Evolutionary conservation across 2,797 vertebrate species (phyloP), one percentile per base, ranked within the genome.

Genomic region (Melanotaenia trifasciata): DNA sequence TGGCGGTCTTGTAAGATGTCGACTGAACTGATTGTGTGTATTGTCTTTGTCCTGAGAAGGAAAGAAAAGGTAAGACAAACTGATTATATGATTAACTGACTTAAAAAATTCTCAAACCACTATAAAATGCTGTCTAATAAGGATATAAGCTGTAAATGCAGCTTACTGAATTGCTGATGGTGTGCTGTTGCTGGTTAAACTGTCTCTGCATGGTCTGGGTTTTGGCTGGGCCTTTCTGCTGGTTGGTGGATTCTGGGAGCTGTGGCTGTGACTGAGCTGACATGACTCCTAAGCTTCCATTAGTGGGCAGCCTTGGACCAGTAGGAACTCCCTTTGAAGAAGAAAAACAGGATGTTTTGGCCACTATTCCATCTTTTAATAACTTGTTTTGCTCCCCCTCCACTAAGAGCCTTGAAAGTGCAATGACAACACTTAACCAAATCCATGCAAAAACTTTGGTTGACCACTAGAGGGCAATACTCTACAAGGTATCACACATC

Each of bases 1-100:
- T 3, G 98, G 98, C 2, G 97, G 98, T 71, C 97, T 95, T 10
- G 96, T 96, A 81, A 99, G 92, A 84, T 98, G 97, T 61, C 97
- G 95, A 79, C 93, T 98, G 84, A 98, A 94, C 85, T 97, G 97
- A 83, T 99, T 98, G 62, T 96, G 96, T 18, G 95, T 58, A 51
- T 83, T 91, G 56, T 96, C 95, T 91, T 98, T 99, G 81, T 98
- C 97, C 98, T 99, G 80, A 89, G 84, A 89, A 64, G 22, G 57
- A 65, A 84, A 85, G 67, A 59, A 3, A 69, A 33, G 64, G 1
- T 30, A 64, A 24, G 26, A 1, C 22, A 58, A 14, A 57, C 8
- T 38, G 11, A 73, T 30, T 20, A 50, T 14, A 14, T 12, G 1
- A 70, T 11, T 20, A 16, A 63, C 50, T 1, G 58, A 53, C 18